phyloP scores from a whole-genome alignment of 2,113 vertebrate genomes.

The Neogobius melanostomus region DNA sequence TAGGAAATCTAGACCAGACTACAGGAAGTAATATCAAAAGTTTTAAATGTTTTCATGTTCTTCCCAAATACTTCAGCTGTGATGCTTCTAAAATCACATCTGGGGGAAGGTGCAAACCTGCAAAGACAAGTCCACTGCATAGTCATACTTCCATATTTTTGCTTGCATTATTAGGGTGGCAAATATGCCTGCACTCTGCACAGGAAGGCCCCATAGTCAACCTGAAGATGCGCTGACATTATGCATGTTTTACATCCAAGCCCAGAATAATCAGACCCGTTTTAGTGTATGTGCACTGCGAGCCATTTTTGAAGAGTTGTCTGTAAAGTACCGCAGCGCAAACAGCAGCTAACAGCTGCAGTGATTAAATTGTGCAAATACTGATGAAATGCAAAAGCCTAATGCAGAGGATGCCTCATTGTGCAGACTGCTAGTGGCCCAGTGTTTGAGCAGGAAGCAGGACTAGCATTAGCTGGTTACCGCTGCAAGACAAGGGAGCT shows the following conservation, averaged over 20 bases:
- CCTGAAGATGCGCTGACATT: background rate
- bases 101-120: too few relatives aligned
- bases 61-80: conserved; percentile 25
- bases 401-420: background rate
- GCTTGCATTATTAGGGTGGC: conserved; percentile 24
- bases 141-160: background rate
- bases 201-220: conserved; percentile 14
- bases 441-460: conserved; percentile 20
- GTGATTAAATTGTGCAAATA: conserved; percentile 7
- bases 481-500: conserved; percentile 36
- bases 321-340: conserved; percentile 32
- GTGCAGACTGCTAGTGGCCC: conserved; percentile 17
- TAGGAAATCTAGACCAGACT: background rate
- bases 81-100: too few relatives aligned
- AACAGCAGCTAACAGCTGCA: conserved; percentile 47
- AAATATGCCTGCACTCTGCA: conserved; percentile 20
- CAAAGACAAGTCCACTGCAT: too few relatives aligned
- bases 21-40: conserved; percentile 17
- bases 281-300: conserved; percentile 37
- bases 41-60: conserved; percentile 10
- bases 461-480: conserved; percentile 43
- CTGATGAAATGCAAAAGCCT: background rate
- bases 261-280: conserved; percentile 8
- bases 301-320: conserved; percentile 40
- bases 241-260: background rate